Base-by-base conservation (phyloP, 2,888 invertebrate genomes). In the Petrolisthes cinctipes region DNA sequence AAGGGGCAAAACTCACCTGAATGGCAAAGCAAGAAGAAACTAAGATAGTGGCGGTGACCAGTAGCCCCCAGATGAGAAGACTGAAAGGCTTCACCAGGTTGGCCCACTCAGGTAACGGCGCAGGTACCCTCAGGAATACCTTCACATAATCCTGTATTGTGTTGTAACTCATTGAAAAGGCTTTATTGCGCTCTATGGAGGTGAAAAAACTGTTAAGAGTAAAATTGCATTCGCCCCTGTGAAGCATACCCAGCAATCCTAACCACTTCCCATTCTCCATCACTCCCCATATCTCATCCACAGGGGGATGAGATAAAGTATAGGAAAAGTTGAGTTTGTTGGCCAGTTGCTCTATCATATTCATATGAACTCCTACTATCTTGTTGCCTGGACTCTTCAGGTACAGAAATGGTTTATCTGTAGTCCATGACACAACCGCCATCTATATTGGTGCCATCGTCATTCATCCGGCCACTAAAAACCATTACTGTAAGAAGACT, bases 291-390 rank as follows among this genome's bases (percentile, higher is more conserved):
- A 17, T 20, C 20, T 17, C 57, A 57, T 20, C 56, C 57, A 23
- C 4, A 7, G 71, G 20, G 1, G 14, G 6, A n/a, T 9, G 23
- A 11, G 37, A 61, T 6, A 81, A 37, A 61, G 9, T 20, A 23
- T 37, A 81, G 7, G 81, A 61, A 51, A 81, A 81, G 81, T 81
- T 81, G 57, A 81, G 81, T 6, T 4, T 61, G 14, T 11, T 5
- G 7, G 81, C 57, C 66, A 81, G 37, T 1, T 3, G 5, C 14
- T 71, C 20, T 71, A 71, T 17, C 4, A 20, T 20, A 17, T 4
- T 17, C 71, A 71, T 20, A 3, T 4, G 20, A 17, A 71, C n/a
- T 20, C 71, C 71, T n/a, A 7, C 71, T n/a, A 7, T 71, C n/a
- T 71, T 14, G 7, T n/a, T 20, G 14, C 2, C n/a, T n/a, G 14